Conservation (phyloP, 2,113 vertebrate species). For the Lophius piscatorius region DNA sequence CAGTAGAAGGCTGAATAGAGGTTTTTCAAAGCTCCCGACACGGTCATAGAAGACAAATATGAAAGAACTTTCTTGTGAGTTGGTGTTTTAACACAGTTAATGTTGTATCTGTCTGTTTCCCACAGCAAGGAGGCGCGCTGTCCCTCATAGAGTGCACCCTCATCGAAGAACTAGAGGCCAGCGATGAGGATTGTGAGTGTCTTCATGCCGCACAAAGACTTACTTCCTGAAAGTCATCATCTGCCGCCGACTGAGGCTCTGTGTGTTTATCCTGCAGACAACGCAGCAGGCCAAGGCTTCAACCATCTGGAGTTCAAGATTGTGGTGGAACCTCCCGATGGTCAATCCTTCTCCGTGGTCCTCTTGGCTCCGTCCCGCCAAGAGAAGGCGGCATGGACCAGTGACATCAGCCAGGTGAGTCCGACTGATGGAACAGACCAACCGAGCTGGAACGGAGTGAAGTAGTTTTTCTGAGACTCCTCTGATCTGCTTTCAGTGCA, state of each 20-base stretch:
- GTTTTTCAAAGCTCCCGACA: no score
- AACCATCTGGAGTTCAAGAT: slow-evolving; percentile 95
- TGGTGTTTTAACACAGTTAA: not conserved
- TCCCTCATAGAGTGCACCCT: slow-evolving; percentile 93
- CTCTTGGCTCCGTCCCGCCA: slow-evolving; percentile 93
- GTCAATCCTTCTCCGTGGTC: slow-evolving; percentile 87
- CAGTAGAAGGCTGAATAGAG: no score
- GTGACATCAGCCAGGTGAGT: slow-evolving; percentile 95
- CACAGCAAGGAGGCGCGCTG: slow-evolving; percentile 91
- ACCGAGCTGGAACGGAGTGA: no score
- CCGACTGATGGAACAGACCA: not conserved
- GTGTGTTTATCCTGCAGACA: slow-evolving; percentile 74
- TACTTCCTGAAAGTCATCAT: not conserved
- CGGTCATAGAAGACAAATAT: no score
- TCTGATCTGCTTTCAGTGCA: slow-evolving; percentile 80
- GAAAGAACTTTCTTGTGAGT: no score
- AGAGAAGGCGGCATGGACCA: slow-evolving; percentile 97
- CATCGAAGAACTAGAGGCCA: slow-evolving; percentile 89
- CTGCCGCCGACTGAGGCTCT: not conserved
- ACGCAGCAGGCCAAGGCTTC: slow-evolving; percentile 89
- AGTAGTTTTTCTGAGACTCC: no score
- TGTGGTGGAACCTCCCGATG: slow-evolving; percentile 86
- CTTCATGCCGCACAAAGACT: not conserved
- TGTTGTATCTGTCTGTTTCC: slow-evolving; percentile 4
- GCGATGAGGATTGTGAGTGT: slow-evolving; percentile 94